These are phyloP conservation scores for Girardia tigrina DNA, from an alignment of 2,888 invertebrate species.

Conservation along the genomic window DNA sequence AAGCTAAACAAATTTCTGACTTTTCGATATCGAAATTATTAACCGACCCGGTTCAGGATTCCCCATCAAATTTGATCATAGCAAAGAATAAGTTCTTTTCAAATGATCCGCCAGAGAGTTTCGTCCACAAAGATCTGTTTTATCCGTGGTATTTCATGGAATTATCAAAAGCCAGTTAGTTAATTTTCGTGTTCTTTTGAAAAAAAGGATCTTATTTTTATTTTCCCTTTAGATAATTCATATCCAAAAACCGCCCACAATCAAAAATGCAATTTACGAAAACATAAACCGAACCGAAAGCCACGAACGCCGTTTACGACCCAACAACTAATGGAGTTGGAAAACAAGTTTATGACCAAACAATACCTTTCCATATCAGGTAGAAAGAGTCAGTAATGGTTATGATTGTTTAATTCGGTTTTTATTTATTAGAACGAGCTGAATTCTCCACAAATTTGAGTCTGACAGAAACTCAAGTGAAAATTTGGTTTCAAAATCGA, in stretches of 20 bases:
- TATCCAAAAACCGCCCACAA: not conserved
- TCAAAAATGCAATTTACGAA: conserved; percentile 58
- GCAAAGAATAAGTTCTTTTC: not conserved
- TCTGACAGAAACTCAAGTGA: conserved; percentile 64
- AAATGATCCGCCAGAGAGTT: not conserved
- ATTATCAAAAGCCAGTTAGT: not conserved
- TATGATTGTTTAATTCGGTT: not conserved
- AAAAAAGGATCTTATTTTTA: not conserved
- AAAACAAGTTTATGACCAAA: conserved; percentile 80
- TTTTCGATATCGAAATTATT: conserved; percentile 19
- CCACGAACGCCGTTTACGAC: conserved; percentile 89
- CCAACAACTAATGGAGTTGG: conserved; percentile 73
- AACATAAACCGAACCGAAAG: conserved; percentile 86
- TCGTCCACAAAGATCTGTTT: not conserved
- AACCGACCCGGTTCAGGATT: not conserved
- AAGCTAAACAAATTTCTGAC: not conserved
- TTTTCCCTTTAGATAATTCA: not conserved
- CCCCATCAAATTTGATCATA: not conserved
- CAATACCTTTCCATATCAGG: conserved; percentile 77
- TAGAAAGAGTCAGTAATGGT: no score
- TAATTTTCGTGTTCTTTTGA: no score
- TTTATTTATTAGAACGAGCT: conserved; percentile 59
- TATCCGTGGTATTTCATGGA: conserved; percentile 10
- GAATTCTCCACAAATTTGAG: conserved; percentile 78
- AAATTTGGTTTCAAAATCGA: conserved; percentile 52